Evolutionary conservation across 1,140 invertebrate species (phyloP).

Genomic region (Trachelipus rathkii): DNA sequence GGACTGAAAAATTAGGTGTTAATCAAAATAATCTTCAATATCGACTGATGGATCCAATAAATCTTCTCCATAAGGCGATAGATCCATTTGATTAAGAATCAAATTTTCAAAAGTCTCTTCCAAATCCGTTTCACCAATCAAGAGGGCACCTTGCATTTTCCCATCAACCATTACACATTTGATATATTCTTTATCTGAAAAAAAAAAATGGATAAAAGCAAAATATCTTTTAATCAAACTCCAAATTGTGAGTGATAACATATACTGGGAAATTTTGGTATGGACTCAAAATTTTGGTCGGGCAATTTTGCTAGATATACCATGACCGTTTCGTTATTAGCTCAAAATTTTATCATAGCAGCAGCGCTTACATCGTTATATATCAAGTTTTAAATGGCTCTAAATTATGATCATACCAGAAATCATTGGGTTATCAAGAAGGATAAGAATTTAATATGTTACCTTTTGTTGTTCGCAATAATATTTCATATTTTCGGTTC

Average conservation of each 20-base stretch:
- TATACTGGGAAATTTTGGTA: too few species aligned
- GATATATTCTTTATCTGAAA: constrained; percentile 69
- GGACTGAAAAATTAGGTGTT: not conserved
- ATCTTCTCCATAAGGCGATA: constrained; percentile 82
- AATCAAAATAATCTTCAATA: constrained; percentile 91
- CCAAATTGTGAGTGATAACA: too few species aligned
- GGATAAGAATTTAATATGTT: constrained; percentile 11
- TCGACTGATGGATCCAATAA: constrained; percentile 92
- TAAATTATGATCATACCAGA: too few species aligned
- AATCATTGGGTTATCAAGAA: too few species aligned
- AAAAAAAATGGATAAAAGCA: constrained; percentile 24
- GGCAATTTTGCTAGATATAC: too few species aligned
- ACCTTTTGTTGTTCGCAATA: constrained; percentile 77
- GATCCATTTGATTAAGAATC: constrained; percentile 89
- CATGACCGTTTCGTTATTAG: too few species aligned
- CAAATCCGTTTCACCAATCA: constrained; percentile 88
- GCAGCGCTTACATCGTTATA: too few species aligned
- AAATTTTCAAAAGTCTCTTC: constrained; percentile 99
- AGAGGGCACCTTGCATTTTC: constrained; percentile 81
- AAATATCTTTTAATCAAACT: too few species aligned
- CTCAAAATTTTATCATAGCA: too few species aligned
- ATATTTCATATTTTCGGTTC: constrained; percentile 73
- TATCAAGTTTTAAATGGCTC: too few species aligned
- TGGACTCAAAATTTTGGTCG: too few species aligned
- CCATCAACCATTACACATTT: constrained; percentile 85